Evolutionary conservation across 2,113 vertebrate genomes (phyloP).

Genomic region (Lonchura striata): DNA sequence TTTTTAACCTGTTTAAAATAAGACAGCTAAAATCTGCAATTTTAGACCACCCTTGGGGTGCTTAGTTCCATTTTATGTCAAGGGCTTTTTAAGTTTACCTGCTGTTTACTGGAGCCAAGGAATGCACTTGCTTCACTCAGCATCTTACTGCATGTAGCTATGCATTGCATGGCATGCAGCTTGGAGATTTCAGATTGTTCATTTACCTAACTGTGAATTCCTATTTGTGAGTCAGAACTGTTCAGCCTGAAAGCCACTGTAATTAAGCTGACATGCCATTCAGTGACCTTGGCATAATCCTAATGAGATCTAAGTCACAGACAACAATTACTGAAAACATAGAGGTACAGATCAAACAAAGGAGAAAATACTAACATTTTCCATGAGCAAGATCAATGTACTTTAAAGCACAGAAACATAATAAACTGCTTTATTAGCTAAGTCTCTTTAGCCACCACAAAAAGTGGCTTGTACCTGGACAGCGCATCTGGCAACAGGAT

Average conservation of each 20-base stretch:
- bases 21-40: background rate
- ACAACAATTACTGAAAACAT: constrained; percentile 53
- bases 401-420: constrained; percentile 31
- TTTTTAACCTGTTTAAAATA: background rate
- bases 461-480: constrained; percentile 36
- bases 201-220: constrained; percentile 60
- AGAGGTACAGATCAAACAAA: constrained; percentile 49
- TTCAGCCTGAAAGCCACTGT: constrained; percentile 22
- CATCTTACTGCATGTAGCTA: background rate
- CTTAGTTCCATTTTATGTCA: background rate
- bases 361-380: constrained; percentile 51
- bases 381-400: constrained; percentile 44
- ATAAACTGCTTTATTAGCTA: constrained; percentile 56
- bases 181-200: constrained; percentile 45
- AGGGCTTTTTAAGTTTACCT: background rate
- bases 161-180: background rate
- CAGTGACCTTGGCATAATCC: constrained; percentile 63
- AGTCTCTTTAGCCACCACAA: constrained; percentile 20
- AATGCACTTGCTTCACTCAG: background rate
- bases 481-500: constrained; percentile 16
- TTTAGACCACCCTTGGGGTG: background rate
- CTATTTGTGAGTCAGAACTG: constrained; percentile 42
- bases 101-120: background rate
- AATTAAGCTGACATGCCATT: constrained; percentile 50
- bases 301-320: constrained; percentile 70